Base-by-base conservation (phyloP, 2,888 invertebrate species). In the Stictocephala bisonia region DNA sequence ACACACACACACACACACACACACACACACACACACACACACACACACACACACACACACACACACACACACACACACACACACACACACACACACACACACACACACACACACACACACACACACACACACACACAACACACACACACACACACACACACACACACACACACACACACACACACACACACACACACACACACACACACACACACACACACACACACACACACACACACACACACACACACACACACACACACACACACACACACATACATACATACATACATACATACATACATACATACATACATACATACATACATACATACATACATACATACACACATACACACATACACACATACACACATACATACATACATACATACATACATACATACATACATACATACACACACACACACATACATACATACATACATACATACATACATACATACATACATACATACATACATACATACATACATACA, bases 341-440 rank as follows among this genome's bases (percentile, higher is more conserved):
- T 13, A 11, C 7, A 11, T 13, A 11, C 35, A 35, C 9, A 35
- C 9, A 35, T 7, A 35, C 9, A 35, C 9, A 35, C 9, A 35
- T 7, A 35, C 9, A 35, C 9, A 35, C 9, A 35, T 7, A 35
- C 9, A 35, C 9, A 35, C 9, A 35, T 7, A 35, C 9, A 35
- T 7, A 35, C 9, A 35, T 7, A 35, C 35, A 35, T 7, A 35
- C 9, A 35, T 13, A 35, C 9, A 35, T 7, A 35, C 35, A 35
- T 7, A 35, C 9, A 35, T 11, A 35, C 9, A 35, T 7, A 35
- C 35, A 35, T 7, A 35, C 44, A 6, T 44, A 15, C 11, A 44
- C 44, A 44, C 44, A 44, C 44, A 44, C 44, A 44, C 44, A 44
- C 44, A 44, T 20, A 44, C 44, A 44, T 20, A 44, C 11, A 44